A percentile compares a stretch with the other conserved stretches of the same genome.
phyloP scores from a whole-genome alignment of 2,888 invertebrate genomes.

The Malthinus seriepunctatus region DNA sequence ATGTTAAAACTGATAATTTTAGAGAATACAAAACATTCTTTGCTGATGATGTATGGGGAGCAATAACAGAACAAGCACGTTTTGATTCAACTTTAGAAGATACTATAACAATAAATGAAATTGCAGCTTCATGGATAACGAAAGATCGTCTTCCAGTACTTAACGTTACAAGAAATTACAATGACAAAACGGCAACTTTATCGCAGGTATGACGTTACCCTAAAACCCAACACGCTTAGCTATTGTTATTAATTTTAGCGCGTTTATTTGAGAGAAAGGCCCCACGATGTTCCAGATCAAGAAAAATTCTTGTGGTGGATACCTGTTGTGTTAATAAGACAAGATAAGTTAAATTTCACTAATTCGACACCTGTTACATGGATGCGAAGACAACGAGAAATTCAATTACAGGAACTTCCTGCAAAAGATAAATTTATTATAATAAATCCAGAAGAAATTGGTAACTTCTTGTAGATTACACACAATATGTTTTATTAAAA shows the following conservation, averaged over 20 bases:
- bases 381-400: conserved; percentile 64
- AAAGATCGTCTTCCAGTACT: conserved; percentile 80
- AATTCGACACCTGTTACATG: conserved; percentile 63
- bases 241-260: conserved; percentile 54
- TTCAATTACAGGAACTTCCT: conserved; percentile 61
- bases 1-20: conserved; percentile 21
- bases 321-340: conserved; percentile 66
- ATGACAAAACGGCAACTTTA: conserved; percentile 63
- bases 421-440: conserved; percentile 69
- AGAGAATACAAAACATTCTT: conserved; percentile 76
- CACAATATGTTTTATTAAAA: too few species aligned
- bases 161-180: conserved; percentile 70
- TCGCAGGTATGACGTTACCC: conserved; percentile 61
- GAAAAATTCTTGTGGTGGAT: conserved; percentile 76
- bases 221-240: conserved; percentile 3
- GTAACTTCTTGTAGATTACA: conserved; percentile 49
- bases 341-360: conserved; percentile 63
- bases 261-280: conserved; percentile 72
- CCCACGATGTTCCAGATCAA: conserved; percentile 72
- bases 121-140: conserved; percentile 82
- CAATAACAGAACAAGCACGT: conserved; percentile 69
- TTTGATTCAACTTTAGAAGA: conserved; percentile 62
- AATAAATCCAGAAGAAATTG: conserved; percentile 83
- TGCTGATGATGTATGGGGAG: conserved; percentile 79
- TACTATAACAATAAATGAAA: conserved; percentile 65